Evolutionary conservation across 2,888 invertebrate genomes (phyloP).

Genomic region (Hedychridium roseum): DNA sequence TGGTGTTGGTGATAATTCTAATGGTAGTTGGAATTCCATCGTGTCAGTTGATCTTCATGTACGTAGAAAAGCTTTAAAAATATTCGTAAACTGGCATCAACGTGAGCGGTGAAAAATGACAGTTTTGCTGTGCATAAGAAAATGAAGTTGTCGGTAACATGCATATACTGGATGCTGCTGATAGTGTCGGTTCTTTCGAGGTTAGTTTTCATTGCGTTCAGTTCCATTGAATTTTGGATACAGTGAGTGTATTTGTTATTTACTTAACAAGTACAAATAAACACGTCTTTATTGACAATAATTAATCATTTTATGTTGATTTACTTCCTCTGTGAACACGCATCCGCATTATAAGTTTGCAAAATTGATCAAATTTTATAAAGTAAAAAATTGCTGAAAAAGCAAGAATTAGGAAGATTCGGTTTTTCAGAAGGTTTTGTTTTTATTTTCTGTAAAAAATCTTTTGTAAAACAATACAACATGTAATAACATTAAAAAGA

Average conservation of each 20-base stretch:
- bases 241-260: not conserved
- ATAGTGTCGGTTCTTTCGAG: conserved; percentile 70
- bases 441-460: too few relatives aligned
- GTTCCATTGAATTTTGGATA: conserved; percentile 27
- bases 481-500: too few relatives aligned
- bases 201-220: conserved; percentile 53
- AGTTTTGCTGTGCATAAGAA: conserved; percentile 20
- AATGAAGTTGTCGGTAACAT: conserved; percentile 71
- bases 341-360: not conserved
- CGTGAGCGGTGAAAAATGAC: conserved; percentile 4
- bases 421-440: too few relatives aligned
- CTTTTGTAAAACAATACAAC: too few relatives aligned
- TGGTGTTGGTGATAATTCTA: conserved; percentile 11
- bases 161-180: conserved; percentile 71
- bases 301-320: not conserved
- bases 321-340: not conserved
- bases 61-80: not conserved
- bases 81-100: conserved; percentile 7
- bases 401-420: too few relatives aligned
- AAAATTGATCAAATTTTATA: not conserved
- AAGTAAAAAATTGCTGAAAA: too few relatives aligned
- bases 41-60: conserved; percentile 1
- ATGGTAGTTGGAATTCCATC: conserved; percentile 11
- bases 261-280: not conserved
- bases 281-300: not conserved